phyloP scores from a whole-genome alignment of 2,113 vertebrate species.

The Pygathrix nemaeus region DNA sequence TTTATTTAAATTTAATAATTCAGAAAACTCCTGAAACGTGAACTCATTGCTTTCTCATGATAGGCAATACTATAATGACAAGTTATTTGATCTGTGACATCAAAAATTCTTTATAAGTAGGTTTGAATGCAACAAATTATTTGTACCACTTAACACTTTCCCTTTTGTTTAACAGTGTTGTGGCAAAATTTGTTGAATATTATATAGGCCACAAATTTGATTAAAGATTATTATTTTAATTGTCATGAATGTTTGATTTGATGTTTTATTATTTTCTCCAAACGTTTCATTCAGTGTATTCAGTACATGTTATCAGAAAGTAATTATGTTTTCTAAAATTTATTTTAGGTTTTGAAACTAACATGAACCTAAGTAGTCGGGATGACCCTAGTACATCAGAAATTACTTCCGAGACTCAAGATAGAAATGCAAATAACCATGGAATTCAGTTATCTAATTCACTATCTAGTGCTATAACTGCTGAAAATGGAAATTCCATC shows the following conservation, averaged over 20 bases:
- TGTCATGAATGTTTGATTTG: background rate
- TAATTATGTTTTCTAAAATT: conserved; percentile 14
- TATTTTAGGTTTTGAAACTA: conserved; percentile 91
- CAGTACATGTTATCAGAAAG: background rate
- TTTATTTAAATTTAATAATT: background rate
- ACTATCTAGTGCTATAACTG: conserved; percentile 82
- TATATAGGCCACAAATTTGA: background rate
- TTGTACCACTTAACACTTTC: background rate
- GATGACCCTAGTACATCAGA: conserved; percentile 88
- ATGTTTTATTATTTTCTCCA: background rate
- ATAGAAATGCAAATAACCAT: conserved; percentile 96
- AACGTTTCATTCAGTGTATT: background rate
- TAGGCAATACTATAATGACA: background rate
- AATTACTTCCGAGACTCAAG: conserved; percentile 88
- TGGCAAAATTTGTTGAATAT: background rate
- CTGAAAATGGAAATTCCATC: conserved; percentile 96
- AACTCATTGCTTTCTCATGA: background rate
- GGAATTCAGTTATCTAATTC: conserved; percentile 82
- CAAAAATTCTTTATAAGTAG: background rate
- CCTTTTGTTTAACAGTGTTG: background rate
- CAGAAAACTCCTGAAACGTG: background rate
- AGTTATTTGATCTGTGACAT: background rate
- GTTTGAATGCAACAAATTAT: background rate
- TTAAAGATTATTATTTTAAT: background rate
- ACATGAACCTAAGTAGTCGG: conserved; percentile 91